phyloP scores from a whole-genome alignment of 2,113 vertebrate species.

The Phasianus colchicus region DNA sequence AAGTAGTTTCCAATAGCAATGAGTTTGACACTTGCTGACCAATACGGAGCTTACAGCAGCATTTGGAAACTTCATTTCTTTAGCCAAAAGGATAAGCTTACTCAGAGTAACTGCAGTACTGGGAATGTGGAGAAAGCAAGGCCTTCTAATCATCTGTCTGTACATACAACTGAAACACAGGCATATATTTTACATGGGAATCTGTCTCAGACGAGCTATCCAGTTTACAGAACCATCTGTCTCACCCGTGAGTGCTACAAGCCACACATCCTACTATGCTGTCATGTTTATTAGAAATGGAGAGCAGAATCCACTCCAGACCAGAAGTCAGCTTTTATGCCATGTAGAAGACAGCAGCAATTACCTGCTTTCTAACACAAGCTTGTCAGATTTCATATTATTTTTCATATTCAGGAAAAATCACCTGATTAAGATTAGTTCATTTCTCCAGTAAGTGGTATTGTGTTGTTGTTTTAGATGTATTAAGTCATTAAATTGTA shows the following conservation, averaged over 20 bases:
- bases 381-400: not conserved
- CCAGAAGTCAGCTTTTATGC: not conserved
- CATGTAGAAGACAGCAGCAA: not conserved
- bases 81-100: not conserved
- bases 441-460: not conserved
- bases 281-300: not conserved
- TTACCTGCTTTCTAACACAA: not conserved
- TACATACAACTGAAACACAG: fast-evolving
- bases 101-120: not conserved
- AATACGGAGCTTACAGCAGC: not conserved
- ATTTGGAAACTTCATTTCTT: not conserved
- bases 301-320: not conserved
- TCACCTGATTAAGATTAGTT: not conserved
- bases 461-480: not conserved
- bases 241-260: not conserved
- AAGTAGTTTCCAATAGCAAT: not conserved
- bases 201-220: not conserved
- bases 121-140: not conserved
- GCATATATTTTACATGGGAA: not conserved
- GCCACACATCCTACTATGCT: not conserved
- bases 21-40: conserved; percentile 21
- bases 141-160: not conserved
- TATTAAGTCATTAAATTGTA: not conserved
- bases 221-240: not conserved
- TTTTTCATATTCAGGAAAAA: not conserved